Base-by-base conservation (phyloP, 2,797 vertebrate species). In the Melanotaenia trifasciata region DNA sequence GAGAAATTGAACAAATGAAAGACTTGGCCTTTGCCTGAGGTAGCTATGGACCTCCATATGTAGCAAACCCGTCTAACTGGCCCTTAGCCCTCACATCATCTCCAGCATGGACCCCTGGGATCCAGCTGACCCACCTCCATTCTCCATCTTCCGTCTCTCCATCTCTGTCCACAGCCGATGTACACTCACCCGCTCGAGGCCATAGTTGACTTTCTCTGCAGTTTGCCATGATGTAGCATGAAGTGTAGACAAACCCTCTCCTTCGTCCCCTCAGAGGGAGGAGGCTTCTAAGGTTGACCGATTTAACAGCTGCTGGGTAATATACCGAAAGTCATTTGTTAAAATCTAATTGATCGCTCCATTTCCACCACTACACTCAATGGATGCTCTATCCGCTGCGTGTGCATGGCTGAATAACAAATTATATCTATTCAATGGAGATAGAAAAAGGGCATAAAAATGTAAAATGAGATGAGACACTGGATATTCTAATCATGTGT, bases 271-370 rank as follows among this genome's bases (percentile, higher is more conserved):
- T 84, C 84, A 58, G 85, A 90, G 78, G 72, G 72, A 57, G 64
- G 73, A 56, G 79, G 38, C 83, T 72, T 89, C 85, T 90, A 90
- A 87, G 91, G 92, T 89, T 93, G 92, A 93, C 90, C 87, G 88
- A 93, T 93, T 95, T 94, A 93, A 92, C 92, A 93, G 90, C 93
- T 93, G 93, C 92, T 91, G 89, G 94, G 90, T 92, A 92, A 92
- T 90, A 89, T 88, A 93, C 85, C 92, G 89, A 93, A 93, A 93
- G 94, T 94, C 78, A 90, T 95, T 94, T 94, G 93, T 94, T 95
- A 93, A 94, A 94, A 93, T 91, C 91, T 90, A 94, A 95, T 94
- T 94, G 94, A 95, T 95, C 84, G 91, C 93, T 93, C 87, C 89
- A 90, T 89, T 93, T 93, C 84, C 89, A 92, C 89, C 90, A 91